Conservation (phyloP, 2,888 invertebrate genomes). For the Drosophila fulvimacula region DNA sequence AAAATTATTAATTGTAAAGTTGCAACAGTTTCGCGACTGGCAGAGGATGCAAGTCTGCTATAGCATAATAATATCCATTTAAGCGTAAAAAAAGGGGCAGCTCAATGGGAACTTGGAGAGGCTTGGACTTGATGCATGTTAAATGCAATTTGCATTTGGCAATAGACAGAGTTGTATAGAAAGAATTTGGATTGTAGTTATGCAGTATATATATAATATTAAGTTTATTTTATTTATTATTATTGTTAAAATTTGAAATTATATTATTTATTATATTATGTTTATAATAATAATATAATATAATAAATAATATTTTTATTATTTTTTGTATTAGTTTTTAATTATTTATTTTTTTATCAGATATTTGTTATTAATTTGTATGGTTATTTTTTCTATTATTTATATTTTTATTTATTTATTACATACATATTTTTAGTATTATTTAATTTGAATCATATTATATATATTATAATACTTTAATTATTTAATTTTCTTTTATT, state of each 20-base stretch:
- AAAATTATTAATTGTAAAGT: slow-evolving; percentile 72
- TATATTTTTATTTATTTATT: not conserved
- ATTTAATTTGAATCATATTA: not conserved
- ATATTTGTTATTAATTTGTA: not conserved
- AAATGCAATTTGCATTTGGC: slow-evolving; percentile 32
- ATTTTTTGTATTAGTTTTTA: not conserved
- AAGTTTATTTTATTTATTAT: not conserved
- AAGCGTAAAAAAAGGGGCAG: slow-evolving; percentile 54
- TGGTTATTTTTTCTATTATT: not conserved
- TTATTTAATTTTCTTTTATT: not conserved
- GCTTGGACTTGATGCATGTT: slow-evolving; percentile 8
- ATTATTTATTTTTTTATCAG: not conserved
- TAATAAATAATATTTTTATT: too few species aligned
- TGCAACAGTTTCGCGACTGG: slow-evolving; percentile 63
- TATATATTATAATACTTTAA: too few species aligned
- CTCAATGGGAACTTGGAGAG: not conserved
- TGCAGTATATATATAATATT: not conserved
- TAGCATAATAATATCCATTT: slow-evolving; percentile 59
- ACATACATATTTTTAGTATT: not conserved
- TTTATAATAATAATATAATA: not conserved
- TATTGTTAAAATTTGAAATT: not conserved
- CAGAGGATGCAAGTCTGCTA: slow-evolving; percentile 53
- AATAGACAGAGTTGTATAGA: not conserved
- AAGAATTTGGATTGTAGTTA: not conserved
- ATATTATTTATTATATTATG: not conserved